Conservation (phyloP, 2,113 vertebrate genomes). For the Barbus barbus region DNA sequence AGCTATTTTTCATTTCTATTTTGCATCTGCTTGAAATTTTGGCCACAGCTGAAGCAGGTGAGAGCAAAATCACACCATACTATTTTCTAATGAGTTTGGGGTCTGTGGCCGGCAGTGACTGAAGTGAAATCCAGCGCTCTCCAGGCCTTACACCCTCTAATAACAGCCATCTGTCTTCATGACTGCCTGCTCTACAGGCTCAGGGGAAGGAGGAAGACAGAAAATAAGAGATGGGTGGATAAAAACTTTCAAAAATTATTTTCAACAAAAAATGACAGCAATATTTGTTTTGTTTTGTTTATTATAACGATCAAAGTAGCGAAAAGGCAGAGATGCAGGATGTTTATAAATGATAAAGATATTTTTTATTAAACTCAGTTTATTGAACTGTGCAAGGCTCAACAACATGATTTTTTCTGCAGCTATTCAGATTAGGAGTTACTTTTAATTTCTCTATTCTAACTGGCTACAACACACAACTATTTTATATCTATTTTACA, state of each 20-base stretch:
- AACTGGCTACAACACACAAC: background rate
- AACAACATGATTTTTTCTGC: background rate
- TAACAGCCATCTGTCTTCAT: slow-evolving; percentile 74
- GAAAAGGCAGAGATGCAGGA: background rate
- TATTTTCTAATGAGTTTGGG: slow-evolving; percentile 60
- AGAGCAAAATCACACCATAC: slow-evolving; percentile 58
- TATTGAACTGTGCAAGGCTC: background rate
- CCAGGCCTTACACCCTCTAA: slow-evolving; percentile 46
- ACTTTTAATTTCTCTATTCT: background rate
- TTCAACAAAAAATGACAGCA: slow-evolving; percentile 2
- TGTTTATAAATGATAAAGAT: background rate
- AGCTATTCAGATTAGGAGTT: background rate
- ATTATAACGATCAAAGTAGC: background rate
- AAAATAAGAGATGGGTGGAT: slow-evolving; percentile 31
- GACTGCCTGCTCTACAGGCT: slow-evolving; percentile 70
- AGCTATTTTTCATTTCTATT: too few species aligned
- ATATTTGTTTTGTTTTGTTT: slow-evolving; percentile 6
- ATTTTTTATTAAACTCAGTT: background rate
- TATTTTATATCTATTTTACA: background rate
- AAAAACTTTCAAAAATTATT: background rate
- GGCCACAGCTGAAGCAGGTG: slow-evolving; percentile 57
- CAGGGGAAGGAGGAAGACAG: slow-evolving; percentile 39
- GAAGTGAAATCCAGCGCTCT: slow-evolving; percentile 56
- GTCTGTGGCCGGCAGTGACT: slow-evolving; percentile 54
- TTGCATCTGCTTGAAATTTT: background rate